Base-by-base conservation (phyloP, 2,888 invertebrate species). In the Hirtodrosophila confusa region DNA sequence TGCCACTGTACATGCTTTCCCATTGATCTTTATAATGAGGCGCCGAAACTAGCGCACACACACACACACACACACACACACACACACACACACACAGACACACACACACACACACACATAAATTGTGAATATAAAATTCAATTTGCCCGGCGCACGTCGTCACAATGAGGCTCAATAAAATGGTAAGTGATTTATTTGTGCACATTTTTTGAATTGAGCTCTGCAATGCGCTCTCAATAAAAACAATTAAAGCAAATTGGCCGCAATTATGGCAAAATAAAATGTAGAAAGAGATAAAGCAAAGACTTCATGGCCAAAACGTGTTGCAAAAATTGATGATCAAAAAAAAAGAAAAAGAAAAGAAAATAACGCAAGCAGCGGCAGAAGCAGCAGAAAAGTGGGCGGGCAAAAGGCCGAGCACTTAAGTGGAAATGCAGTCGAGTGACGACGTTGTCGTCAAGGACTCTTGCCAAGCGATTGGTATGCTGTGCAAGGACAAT, bases 111-210 rank as follows among this genome's bases (percentile, higher is more conserved):
- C 50, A 36, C 36, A 36, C n/a, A 36, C 11, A 11, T 0, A 3
- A n/a, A 36, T 36, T 45, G 39, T 50, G 69, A 53, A 77, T 83
- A 75, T 72, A 71, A 84, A 84, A 84, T 84, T 69, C 69, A 82
- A 85, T 80, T 80, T 85, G 58, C 62, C 58, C 41, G 56, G 50
- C 48, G 39, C 45, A 36, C 64, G n/a, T 57, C 64, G n/a, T 57
- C 45, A 50, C 45, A 51, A 23, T 50, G 53, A 29, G 54, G 71
- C 67, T 67, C 70, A 64, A 80, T 77, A 61, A 60, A 73, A 83
- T 65, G 64, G 56, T 53, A 80, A 80, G 64, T 83, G 77, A 80
- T 86, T 86, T 82, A 86, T 86, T 86, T 75, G 66, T 80, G 62
- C 53, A 53, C 70, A 79, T 80, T 82, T 68, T 79, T 17, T 70